These are phyloP conservation scores for Takifugu rubripes DNA, from an alignment of 2,797 vertebrate species.

Conservation along the genomic window DNA sequence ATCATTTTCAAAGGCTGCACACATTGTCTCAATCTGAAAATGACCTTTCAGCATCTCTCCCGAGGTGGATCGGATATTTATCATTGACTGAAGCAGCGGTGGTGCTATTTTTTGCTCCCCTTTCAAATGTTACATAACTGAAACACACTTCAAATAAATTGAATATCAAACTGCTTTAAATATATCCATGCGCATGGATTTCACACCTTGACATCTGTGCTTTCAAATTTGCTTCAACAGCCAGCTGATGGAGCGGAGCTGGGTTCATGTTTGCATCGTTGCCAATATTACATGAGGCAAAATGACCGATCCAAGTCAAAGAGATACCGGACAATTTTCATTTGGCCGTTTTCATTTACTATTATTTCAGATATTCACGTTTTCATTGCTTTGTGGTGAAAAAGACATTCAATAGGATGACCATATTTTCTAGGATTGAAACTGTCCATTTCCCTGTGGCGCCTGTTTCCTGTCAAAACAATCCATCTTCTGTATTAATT, in stretches of 20 bases:
- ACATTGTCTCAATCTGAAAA: constrained; percentile 8
- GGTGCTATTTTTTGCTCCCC: not conserved
- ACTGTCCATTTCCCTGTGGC: no score
- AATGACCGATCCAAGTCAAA: constrained; percentile 1
- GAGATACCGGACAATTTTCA: not conserved
- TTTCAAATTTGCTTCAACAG: not conserved
- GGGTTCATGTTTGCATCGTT: not conserved
- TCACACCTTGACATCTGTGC: not conserved
- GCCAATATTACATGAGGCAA: not conserved
- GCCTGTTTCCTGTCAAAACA: no score
- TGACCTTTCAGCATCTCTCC: constrained; percentile 6
- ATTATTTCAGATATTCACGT: not conserved
- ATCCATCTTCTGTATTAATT: no score
- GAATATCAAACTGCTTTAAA: not conserved
- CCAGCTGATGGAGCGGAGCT: not conserved
- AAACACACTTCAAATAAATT: not conserved
- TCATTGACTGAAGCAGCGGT: constrained; percentile 4
- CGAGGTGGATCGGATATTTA: not conserved
- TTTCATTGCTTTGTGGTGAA: not conserved
- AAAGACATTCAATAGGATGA: not conserved
- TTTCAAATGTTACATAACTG: not conserved
- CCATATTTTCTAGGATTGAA: not conserved
- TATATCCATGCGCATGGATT: not conserved
- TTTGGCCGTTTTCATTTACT: no score
- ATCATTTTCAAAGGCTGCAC: not conserved